Evolutionary conservation across 2,797 vertebrate species (phyloP).

Genomic region (Macroramphosus scolopax): DNA sequence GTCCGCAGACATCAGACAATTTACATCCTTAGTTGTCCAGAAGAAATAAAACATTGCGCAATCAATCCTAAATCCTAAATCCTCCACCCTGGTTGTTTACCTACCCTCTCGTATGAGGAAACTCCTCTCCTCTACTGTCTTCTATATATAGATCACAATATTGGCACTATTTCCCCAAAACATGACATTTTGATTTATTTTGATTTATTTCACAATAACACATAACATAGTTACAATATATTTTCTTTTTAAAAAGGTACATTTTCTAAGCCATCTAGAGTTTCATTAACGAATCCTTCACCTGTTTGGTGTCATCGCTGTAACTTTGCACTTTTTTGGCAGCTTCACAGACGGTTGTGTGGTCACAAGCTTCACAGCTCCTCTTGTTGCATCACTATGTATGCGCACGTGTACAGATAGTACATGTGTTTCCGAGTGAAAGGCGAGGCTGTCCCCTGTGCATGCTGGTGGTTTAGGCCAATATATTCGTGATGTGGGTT

Average conservation of each 20-base stretch:
- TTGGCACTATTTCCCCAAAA: no score
- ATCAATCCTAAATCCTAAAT: no score
- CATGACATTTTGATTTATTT: no score
- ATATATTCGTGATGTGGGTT: neutral
- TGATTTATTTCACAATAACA: no score
- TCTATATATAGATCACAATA: no score
- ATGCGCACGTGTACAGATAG: neutral
- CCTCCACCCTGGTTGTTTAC: slow-evolving; percentile 7
- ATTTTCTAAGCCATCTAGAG: no score
- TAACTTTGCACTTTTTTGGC: slow-evolving; percentile 16
- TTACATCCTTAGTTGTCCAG: slow-evolving; percentile 31
- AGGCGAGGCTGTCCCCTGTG: neutral
- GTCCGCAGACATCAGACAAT: slow-evolving; percentile 47
- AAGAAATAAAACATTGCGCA: no score
- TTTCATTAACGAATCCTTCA: no score
- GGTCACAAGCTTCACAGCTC: no score
- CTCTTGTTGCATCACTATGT: slow-evolving; percentile 4
- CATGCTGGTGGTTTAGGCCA: neutral
- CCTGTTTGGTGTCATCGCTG: slow-evolving; percentile 19
- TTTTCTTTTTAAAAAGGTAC: no score
- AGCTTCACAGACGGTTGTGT: slow-evolving; percentile 43
- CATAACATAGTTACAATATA: no score
- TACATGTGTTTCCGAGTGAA: neutral
- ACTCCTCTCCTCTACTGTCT: no score
- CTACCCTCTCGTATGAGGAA: slow-evolving; percentile 12